Evolutionary conservation across 2,888 invertebrate genomes (phyloP), one percentile per base, ranked within the genome.

Genomic region (Philereme transversata): DNA sequence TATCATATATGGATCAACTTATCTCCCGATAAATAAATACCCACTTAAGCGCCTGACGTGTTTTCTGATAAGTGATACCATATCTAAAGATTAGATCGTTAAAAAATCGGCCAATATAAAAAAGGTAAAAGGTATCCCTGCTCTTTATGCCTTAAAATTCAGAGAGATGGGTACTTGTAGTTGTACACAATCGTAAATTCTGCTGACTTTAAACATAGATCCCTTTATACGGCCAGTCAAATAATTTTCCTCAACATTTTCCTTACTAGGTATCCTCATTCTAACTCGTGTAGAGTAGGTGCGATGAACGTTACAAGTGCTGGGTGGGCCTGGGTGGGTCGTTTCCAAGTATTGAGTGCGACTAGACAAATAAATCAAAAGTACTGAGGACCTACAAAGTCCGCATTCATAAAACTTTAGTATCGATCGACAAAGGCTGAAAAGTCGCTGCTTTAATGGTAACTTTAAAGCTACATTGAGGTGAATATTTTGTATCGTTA

Each of bases 31-130:
- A 22, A 22, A 3, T 22, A 22, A 22, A 22, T 22, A 22, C 22
- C 22, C 22, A 22, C 22, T 22, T 22, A 34, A 56, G 54, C 61
- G 62, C 53, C 58, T 67, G 65, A 68, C 65, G 64, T 75, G 55
- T 69, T 63, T 64, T 59, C 54, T 67, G 75, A 73, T 76, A 69
- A 68, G 62, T 62, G 10, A 47, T 53, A 50, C 55, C 57, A 47
- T 53, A 53, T 55, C 55, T 51, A 11, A 33, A 57, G 65, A 68
- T 68, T 58, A 68, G 65, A 63, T 63, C 67, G 62, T 72, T 69
- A 57, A 56, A 53, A 51, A 51, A 54, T 45, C 22, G 22, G 1
- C 22, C 22, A 22, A 22, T 22, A 22, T 22, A 22, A 22, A 22
- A 22, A 22, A 22, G 1, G 22, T 22, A 1, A 2, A 22, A 22